These are phyloP conservation scores for Chelon labrosus DNA, from an alignment of 2,797 vertebrate genomes.

Conservation along the genomic window DNA sequence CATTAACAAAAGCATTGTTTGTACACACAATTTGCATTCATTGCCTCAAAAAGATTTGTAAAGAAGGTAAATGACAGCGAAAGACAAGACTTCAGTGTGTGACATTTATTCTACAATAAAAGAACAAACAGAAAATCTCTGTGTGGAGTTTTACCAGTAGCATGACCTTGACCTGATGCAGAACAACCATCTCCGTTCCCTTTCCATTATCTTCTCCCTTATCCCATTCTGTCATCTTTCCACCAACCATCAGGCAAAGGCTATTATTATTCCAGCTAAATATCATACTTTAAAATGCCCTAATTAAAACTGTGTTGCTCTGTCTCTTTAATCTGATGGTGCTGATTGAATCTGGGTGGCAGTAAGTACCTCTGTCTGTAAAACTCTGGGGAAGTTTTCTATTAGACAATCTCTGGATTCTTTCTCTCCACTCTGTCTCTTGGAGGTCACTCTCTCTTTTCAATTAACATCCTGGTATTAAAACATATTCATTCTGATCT, in stretches of 20 bases:
- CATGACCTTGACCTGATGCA: slow-evolving; percentile 64
- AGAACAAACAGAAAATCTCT: too few species aligned
- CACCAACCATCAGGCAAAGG: slow-evolving; percentile 63
- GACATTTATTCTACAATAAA: too few species aligned
- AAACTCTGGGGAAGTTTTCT: slow-evolving; percentile 75
- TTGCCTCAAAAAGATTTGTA: too few species aligned
- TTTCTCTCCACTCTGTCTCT: slow-evolving; percentile 40
- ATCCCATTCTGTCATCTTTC: slow-evolving; percentile 34
- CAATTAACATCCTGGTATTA: slow-evolving; percentile 77
- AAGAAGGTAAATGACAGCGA: too few species aligned
- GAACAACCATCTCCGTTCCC: slow-evolving; percentile 18
- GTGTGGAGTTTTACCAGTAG: not conserved
- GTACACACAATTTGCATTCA: too few species aligned
- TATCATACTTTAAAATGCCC: slow-evolving; percentile 76
- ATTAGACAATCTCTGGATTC: slow-evolving; percentile 55
- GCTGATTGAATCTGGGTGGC: slow-evolving; percentile 82
- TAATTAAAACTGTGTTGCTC: slow-evolving; percentile 79
- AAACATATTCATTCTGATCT: slow-evolving; percentile 68
- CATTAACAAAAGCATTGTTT: too few species aligned
- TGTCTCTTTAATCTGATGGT: slow-evolving; percentile 74
- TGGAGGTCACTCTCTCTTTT: slow-evolving; percentile 76
- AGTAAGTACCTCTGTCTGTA: slow-evolving; percentile 78
- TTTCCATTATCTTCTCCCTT: slow-evolving; percentile 48
- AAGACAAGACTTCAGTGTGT: too few species aligned
- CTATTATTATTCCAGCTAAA: slow-evolving; percentile 72